Conservation (phyloP, 1,140 invertebrate genomes). For the Orchesella cincta region DNA sequence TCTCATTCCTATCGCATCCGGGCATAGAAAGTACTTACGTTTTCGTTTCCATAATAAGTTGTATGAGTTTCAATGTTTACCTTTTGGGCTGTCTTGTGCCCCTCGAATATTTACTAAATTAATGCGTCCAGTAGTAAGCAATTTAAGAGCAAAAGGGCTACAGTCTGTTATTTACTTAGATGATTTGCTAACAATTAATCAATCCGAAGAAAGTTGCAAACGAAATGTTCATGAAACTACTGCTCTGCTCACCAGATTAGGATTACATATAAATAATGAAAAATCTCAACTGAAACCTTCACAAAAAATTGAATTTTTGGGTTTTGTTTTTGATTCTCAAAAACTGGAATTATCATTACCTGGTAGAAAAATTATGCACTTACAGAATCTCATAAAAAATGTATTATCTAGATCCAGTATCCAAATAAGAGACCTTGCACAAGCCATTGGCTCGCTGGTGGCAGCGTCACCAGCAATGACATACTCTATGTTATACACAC, state of each 20-base stretch:
- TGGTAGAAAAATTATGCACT: background rate
- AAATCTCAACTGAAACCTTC: conserved; percentile 22
- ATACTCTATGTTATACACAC: conserved; percentile 31
- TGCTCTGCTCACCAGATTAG: conserved; percentile 14
- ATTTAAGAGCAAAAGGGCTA: conserved; percentile 28
- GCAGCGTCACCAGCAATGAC: conserved; percentile 6
- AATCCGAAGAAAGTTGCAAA: background rate
- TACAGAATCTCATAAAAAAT: background rate
- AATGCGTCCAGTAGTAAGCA: conserved; percentile 30
- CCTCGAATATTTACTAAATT: conserved; percentile 41
- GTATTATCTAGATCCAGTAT: background rate
- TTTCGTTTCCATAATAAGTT: conserved; percentile 6
- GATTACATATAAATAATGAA: conserved; percentile 8
- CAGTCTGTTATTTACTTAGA: conserved; percentile 39
- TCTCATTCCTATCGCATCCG: background rate
- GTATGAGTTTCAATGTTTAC: conserved; percentile 36
- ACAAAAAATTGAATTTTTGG: conserved; percentile 32
- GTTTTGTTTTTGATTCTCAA: conserved; percentile 31
- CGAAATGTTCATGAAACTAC: background rate
- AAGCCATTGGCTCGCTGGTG: conserved; percentile 23
- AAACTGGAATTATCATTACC: background rate
- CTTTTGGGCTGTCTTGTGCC: conserved; percentile 35
- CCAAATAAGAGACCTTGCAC: conserved; percentile 6
- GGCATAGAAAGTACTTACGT: conserved; percentile 32
- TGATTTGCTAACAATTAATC: conserved; percentile 38